phyloP scores from a whole-genome alignment of 2,797 vertebrate genomes.

The Gymnopithys bicolor region DNA sequence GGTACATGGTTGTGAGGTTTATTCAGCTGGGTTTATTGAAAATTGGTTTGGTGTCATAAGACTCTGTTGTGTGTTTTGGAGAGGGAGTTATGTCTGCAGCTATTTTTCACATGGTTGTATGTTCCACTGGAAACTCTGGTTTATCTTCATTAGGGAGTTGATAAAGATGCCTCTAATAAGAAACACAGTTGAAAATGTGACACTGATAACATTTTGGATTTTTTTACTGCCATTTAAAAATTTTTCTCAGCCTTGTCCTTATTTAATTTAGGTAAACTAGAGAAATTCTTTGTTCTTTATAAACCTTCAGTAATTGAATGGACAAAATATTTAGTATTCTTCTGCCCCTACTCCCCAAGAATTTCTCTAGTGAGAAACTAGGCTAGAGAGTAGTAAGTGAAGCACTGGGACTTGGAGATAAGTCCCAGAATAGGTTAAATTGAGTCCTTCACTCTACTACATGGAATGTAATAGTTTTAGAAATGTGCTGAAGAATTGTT shows the following conservation, averaged over 20 bases:
- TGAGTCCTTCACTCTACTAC: neutral
- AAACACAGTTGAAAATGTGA: neutral
- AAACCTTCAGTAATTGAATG: neutral
- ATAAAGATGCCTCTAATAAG: neutral
- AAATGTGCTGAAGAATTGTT: neutral
- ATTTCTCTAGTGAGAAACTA: neutral
- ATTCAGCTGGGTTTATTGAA: neutral
- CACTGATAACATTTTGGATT: neutral
- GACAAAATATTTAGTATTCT: neutral
- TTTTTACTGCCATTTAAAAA: neutral
- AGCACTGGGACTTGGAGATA: neutral
- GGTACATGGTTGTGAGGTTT: neutral
- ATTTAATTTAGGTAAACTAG: neutral
- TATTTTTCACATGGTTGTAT: neutral
- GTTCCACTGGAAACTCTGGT: neutral
- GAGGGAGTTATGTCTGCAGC: neutral
- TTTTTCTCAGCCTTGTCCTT: neutral
- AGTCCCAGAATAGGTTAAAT: neutral
- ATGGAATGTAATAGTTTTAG: neutral
- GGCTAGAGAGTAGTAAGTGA: neutral
- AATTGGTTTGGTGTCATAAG: neutral
- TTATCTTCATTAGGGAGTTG: neutral
- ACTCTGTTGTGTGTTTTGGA: fast-evolving
- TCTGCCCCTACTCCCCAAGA: neutral
- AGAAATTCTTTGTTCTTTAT: neutral